Conservation (phyloP, 2,888 invertebrate genomes). For the Furcula furcula region DNA sequence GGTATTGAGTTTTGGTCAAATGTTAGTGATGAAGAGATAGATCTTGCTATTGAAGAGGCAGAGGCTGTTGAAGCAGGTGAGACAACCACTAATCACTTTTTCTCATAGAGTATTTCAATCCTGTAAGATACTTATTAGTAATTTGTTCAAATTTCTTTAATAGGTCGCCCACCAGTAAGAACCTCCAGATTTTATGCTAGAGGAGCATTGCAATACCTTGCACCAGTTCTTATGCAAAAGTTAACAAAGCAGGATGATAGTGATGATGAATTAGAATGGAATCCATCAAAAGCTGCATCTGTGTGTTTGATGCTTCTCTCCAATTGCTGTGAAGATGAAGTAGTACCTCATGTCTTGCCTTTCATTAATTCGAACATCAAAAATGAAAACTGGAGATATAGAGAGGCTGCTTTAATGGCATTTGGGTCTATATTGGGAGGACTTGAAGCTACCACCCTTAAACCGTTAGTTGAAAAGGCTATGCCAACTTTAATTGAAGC, state of each 20-base stretch:
- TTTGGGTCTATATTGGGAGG: slow-evolving; percentile 98
- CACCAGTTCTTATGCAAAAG: slow-evolving; percentile 96
- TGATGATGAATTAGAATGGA: slow-evolving; percentile 99
- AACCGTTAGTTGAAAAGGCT: slow-evolving; percentile 97
- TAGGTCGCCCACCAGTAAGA: slow-evolving; percentile 94
- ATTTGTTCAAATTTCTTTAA: slow-evolving; percentile 10
- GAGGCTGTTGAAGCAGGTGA: slow-evolving; percentile 93
- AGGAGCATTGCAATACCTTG: slow-evolving; percentile 96
- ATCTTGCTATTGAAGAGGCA: slow-evolving; percentile 95
- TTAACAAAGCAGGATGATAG: slow-evolving; percentile 98
- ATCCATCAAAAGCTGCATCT: slow-evolving; percentile 99
- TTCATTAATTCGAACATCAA: slow-evolving; percentile 98
- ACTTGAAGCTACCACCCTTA: slow-evolving; percentile 91
- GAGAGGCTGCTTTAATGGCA: slow-evolving; percentile 99
- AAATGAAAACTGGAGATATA: slow-evolving; percentile 93
- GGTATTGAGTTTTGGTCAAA: slow-evolving; percentile 99
- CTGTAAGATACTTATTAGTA: neutral
- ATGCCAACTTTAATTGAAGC: slow-evolving; percentile 97
- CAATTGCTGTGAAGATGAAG: slow-evolving; percentile 98
- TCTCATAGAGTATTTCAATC: neutral
- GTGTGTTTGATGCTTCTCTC: slow-evolving; percentile 99
- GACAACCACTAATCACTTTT: neutral
- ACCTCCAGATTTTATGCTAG: slow-evolving; percentile 99
- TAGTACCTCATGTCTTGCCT: slow-evolving; percentile 97
- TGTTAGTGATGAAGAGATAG: slow-evolving; percentile 99